Base-by-base conservation (phyloP, 2,797 vertebrate species). In the Sebastes diaconus region DNA sequence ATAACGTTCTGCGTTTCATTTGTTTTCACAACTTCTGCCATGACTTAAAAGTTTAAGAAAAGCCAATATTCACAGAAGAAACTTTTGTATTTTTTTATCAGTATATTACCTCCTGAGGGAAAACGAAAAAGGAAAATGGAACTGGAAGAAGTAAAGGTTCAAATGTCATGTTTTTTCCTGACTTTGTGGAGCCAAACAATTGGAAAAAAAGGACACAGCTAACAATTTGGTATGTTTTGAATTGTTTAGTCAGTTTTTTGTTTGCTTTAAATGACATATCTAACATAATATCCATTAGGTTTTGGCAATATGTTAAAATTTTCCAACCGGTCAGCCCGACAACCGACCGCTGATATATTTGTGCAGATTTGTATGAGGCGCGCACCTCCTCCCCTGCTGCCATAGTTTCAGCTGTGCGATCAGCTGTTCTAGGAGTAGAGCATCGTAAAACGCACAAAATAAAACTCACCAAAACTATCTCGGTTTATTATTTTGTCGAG, bases 11-110 rank as follows among this genome's bases (percentile, higher is more conserved):
- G n/a, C 0, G 32, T 63, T 70, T 77, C 5, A 57, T 77, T 83
- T 84, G 39, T 70, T 83, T 84, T 77, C 29, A 30, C 39, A 8
- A 60, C 10, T 27, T 70, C 22, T 59, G 8, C 18, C 34, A 60
- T 6, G 5, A 58, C 60, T 55, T 66, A 27, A 59, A 71, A 29
- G 29, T 80, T 69, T 22, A 22, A 55, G 25, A 70, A 50, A 64
- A 79, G 24, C 20, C 32, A 22, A 42, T 52, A 34, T 42, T 79
- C 65, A 61, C 20, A 54, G 11, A 13, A 10, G 68, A 57, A 57
- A 34, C 11, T 9, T 75, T 22, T 50, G 3, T 63, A 12, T 32
- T 24, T 63, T 63, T 36, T 22, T 74, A 8, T 18, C 50, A 57
- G 8, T 39, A 14, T 32, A 50, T 70, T 50, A 58, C 18, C 3